Base-by-base conservation (phyloP, 2,888 invertebrate genomes). In the Aphelenchoides bicaudatus region DNA sequence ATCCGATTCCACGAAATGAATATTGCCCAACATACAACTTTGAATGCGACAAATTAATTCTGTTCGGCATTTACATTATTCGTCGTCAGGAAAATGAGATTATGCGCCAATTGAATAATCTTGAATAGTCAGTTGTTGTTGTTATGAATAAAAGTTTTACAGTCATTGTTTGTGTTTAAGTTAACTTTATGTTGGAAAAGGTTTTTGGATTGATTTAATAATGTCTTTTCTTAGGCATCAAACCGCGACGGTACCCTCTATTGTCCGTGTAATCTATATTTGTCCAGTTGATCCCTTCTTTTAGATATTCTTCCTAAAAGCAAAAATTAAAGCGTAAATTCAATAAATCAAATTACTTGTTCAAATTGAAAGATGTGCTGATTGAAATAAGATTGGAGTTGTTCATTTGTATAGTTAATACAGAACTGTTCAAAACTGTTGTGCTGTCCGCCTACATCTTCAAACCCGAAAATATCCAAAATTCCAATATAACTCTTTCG, bases 341-440 rank as follows among this genome's bases (percentile, higher is more conserved):
- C 47, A 61, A 58, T 19, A 29, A 58, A 10, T 3, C n/a, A 39
- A 38, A 16, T 30, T 58, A 82, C 81, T 79, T 82, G 82, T 79
- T 93, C 93, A 78, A 92, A 92, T 82, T 92, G 91, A 83, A 94
- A 94, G 71, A 94, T 93, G 80, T 94, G 93, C 82, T 92, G 90
- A 84, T 93, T 93, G 84, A 94, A 94, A 81, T 93, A 93, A 81
- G 90, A 90, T 82, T 94, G 93, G 51, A 94, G 84, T 81, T 92
- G 91, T 81, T 94, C 93, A 81, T 94, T 94, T 19, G 93, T 93
- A 81, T 91, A 93, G 84, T 94, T 94, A 73, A 94, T 93, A 82
- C 93, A 93, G 70, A 93, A 85, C 82, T 93, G 93, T 81, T 94
- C 93, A 81, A 92, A 93, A 80, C 91, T 91, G 80, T 83, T 83